Conservation (phyloP, 2,888 invertebrate species). For the Spilosoma lubricipeda region DNA sequence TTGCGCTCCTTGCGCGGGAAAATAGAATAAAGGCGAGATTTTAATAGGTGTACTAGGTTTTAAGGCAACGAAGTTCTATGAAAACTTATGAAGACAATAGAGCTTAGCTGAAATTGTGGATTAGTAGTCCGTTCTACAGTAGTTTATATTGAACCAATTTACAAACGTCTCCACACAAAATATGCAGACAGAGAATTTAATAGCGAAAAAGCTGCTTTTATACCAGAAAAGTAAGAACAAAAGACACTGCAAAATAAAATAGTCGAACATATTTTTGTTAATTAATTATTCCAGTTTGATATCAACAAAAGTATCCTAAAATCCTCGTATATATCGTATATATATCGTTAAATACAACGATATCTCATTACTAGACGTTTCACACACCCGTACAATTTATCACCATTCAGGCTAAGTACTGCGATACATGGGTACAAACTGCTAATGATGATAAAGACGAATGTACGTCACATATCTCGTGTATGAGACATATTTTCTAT, state of each 20-base stretch:
- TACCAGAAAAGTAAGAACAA: too few relatives aligned
- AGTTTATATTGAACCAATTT: too few relatives aligned
- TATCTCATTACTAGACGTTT: neutral
- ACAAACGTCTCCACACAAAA: too few relatives aligned
- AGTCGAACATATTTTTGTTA: neutral
- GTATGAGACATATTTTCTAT: neutral
- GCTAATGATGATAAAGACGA: conserved; percentile 17
- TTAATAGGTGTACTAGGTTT: neutral
- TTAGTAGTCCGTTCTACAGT: neutral
- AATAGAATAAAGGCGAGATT: conserved; percentile 31
- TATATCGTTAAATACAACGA: too few relatives aligned
- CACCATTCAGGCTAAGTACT: neutral
- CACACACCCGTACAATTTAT: conserved; percentile 1
- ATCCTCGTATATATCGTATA: neutral
- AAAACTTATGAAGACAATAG: neutral
- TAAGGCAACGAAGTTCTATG: neutral
- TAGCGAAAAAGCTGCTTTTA: too few relatives aligned
- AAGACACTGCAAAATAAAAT: neutral
- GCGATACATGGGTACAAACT: neutral
- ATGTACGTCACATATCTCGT: neutral
- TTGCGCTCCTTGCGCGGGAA: conserved; percentile 63
- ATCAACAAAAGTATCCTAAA: neutral
- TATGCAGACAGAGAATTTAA: too few relatives aligned
- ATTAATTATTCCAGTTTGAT: too few relatives aligned
- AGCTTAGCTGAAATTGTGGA: neutral